phyloP scores from a whole-genome alignment of 1,140 invertebrate species.

The Myzus persicae region DNA sequence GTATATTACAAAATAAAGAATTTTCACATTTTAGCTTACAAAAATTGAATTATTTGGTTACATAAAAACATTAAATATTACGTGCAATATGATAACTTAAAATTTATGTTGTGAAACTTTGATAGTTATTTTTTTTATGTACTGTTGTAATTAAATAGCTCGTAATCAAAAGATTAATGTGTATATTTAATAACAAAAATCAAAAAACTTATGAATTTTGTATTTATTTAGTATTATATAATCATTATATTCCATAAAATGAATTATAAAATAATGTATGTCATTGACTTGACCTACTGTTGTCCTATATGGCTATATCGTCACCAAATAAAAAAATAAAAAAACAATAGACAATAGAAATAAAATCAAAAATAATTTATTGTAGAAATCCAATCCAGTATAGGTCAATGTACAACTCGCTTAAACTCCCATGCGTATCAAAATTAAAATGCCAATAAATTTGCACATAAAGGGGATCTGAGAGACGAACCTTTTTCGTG shows the following conservation, averaged over 20 bases:
- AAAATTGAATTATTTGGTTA: neutral
- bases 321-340: neutral
- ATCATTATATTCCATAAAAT: neutral
- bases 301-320: neutral
- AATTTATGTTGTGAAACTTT: neutral
- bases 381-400: neutral
- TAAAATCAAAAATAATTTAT: neutral
- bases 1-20: too few species aligned
- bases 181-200: neutral
- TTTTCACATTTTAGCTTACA: neutral
- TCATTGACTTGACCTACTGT: neutral
- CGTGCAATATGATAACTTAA: neutral
- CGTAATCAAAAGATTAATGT: neutral
- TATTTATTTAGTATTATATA: neutral
- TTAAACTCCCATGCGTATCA: slow-evolving; percentile 38
- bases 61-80: neutral
- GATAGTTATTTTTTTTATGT: neutral
- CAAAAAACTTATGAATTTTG: neutral
- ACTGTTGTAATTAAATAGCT: neutral
- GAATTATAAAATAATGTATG: neutral
- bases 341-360: neutral
- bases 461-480: slow-evolving; percentile 21
- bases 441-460: slow-evolving; percentile 26
- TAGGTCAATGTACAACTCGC: slow-evolving; percentile 35
- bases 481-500: slow-evolving; percentile 81